Evolutionary conservation across 2,797 vertebrate genomes (phyloP).

Genomic region (Aulostomus chinensis): DNA sequence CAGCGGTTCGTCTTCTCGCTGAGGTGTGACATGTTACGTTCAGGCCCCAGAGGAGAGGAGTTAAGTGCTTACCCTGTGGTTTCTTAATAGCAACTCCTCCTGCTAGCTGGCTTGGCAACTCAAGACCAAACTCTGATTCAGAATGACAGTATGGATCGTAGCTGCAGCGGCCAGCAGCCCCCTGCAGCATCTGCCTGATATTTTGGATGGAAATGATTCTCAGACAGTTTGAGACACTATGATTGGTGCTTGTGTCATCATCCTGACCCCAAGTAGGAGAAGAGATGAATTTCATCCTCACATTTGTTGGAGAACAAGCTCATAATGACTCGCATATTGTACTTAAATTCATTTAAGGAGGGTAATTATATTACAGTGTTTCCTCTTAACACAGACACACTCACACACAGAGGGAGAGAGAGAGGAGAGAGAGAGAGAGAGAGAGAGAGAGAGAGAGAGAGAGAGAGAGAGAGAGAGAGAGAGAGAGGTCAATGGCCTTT

Average conservation of each 20-base stretch:
- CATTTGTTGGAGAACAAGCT: too few relatives aligned
- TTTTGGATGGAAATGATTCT: neutral
- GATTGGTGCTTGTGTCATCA: neutral
- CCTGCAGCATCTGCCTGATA: neutral
- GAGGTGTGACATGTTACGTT: constrained; percentile 49
- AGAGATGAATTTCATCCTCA: neutral
- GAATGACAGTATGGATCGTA: constrained; percentile 2
- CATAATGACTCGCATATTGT: too few relatives aligned
- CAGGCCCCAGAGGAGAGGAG: constrained; percentile 15
- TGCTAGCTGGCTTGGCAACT: constrained; percentile 15
- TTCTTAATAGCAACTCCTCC: constrained; percentile 20
- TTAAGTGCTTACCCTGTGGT: constrained; percentile 22
- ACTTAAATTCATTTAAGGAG: too few relatives aligned
- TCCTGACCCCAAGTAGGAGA: neutral
- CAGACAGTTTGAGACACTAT: neutral
- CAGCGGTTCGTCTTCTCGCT: constrained; percentile 37
- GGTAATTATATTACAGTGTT: too few relatives aligned
- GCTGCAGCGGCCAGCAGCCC: neutral
- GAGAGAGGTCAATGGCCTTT: too few relatives aligned
- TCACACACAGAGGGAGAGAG: too few relatives aligned
- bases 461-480: too few relatives aligned
- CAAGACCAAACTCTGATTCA: constrained; percentile 19
- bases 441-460: too few relatives aligned
- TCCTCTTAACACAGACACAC: too few relatives aligned
- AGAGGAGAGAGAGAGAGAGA: too few relatives aligned